Evolutionary conservation across 2,888 invertebrate genomes (phyloP).

Genomic region (Eupithecia pulchellata): DNA sequence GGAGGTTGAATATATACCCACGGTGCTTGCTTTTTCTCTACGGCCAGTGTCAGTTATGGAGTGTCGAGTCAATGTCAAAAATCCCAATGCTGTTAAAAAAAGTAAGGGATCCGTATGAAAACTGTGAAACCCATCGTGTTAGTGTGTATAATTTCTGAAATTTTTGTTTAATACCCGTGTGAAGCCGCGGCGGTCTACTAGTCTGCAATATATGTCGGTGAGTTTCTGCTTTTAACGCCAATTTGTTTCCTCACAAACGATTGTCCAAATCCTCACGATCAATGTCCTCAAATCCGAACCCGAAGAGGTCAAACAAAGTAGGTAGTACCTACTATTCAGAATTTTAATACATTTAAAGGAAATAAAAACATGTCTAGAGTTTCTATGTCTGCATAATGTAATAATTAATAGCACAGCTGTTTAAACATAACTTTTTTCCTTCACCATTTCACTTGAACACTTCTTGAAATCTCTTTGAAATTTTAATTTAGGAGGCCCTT

Average conservation of each 20-base stretch:
- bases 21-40: too few species aligned
- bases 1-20: too few species aligned
- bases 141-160: too few species aligned
- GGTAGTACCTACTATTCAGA: background rate
- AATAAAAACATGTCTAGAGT: constrained; percentile 16
- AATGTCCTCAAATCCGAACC: background rate
- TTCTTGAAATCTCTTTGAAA: constrained; percentile 40
- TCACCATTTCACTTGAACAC: constrained; percentile 38
- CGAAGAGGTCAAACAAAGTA: background rate
- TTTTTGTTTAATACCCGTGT: too few species aligned
- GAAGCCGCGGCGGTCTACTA: too few species aligned
- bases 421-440: constrained; percentile 42
- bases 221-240: background rate
- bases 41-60: too few species aligned
- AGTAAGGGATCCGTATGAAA: too few species aligned
- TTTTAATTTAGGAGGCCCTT: constrained; percentile 43
- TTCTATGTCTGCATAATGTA: constrained; percentile 32
- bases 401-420: constrained; percentile 43
- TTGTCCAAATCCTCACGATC: background rate
- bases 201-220: background rate
- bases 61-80: too few species aligned
- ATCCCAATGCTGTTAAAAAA: too few species aligned
- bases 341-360: background rate
- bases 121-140: too few species aligned
- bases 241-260: background rate